Evolutionary conservation across 2,888 invertebrate genomes (phyloP).

Genomic region (Notodonta ziczac): DNA sequence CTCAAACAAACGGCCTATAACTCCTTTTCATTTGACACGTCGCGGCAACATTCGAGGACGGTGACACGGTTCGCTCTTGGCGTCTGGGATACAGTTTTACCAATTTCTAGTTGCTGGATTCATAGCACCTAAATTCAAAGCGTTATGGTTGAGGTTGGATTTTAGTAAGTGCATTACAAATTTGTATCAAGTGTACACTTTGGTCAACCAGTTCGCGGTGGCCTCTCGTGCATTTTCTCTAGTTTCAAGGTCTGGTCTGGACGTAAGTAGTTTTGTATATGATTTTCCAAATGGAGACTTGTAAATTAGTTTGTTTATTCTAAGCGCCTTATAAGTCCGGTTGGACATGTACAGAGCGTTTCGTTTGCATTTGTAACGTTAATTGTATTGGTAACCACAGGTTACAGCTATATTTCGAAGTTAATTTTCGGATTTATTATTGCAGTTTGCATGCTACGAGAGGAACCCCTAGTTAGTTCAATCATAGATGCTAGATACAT

Average conservation of each 20-base stretch:
- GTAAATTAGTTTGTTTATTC: slow-evolving; percentile 50
- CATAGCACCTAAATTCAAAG: not conserved
- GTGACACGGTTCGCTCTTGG: slow-evolving; percentile 61
- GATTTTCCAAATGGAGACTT: slow-evolving; percentile 54
- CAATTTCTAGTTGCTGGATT: slow-evolving; percentile 26
- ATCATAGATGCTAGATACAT: not conserved
- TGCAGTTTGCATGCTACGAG: not conserved
- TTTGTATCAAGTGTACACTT: slow-evolving; percentile 54
- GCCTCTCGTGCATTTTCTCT: slow-evolving; percentile 61
- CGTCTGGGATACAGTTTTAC: slow-evolving; percentile 53
- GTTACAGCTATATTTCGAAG: not conserved
- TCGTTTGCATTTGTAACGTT: slow-evolving; percentile 14
- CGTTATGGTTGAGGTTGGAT: slow-evolving; percentile 20
- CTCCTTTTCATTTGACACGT: slow-evolving; percentile 48
- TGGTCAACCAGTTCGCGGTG: slow-evolving; percentile 56
- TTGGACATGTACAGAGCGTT: slow-evolving; percentile 12
- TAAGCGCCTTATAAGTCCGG: slow-evolving; percentile 28
- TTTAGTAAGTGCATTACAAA: not conserved
- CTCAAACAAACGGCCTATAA: slow-evolving; percentile 20
- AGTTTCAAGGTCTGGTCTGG: slow-evolving; percentile 61
- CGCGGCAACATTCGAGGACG: slow-evolving; percentile 63
- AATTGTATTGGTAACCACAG: slow-evolving; percentile 4
- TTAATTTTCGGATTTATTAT: not conserved
- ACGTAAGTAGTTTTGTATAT: slow-evolving; percentile 48
- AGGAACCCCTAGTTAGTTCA: not conserved